A percentile compares a stretch with the other conserved stretches of the same genome.
phyloP scores from a whole-genome alignment of 2,113 vertebrate genomes.

The Ovibos moschatus region DNA sequence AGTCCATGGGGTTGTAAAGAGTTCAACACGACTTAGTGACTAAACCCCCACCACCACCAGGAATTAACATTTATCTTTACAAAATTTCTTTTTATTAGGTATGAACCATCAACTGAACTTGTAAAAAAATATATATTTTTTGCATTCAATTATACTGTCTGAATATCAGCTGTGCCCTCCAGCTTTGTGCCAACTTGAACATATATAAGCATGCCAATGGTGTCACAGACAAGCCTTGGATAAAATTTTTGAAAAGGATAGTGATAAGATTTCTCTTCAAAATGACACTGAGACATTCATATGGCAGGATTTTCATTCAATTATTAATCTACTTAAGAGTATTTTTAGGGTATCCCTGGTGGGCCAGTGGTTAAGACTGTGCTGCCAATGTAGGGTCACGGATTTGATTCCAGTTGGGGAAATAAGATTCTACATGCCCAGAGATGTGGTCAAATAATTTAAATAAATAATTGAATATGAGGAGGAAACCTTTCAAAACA shows the following conservation, averaged over 20 bases:
- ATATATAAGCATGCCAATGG: neutral
- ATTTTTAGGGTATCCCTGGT: neutral
- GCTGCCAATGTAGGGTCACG: neutral
- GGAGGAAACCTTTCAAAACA: neutral
- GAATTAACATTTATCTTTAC: neutral
- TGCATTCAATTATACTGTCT: neutral
- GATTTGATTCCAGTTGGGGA: neutral
- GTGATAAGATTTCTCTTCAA: neutral
- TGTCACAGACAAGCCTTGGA: neutral
- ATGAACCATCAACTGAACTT: neutral
- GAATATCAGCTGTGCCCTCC: neutral
- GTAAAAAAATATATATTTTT: neutral
- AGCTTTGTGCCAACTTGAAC: neutral
- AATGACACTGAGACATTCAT: neutral
- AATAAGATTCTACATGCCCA: neutral
- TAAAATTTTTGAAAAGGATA: neutral
- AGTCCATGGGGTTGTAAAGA: neutral
- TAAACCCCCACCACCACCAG: neutral
- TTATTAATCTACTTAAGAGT: neutral
- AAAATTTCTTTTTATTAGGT: neutral
- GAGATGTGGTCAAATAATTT: neutral
- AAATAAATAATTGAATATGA: neutral
- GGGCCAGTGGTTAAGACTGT: neutral
- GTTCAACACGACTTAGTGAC: neutral
- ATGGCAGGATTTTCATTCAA: neutral